Percentiles rank a stretch among this genome's conserved stretches.
Conservation (phyloP, 2,797 vertebrate species). For the Neosilurus hyrtlii region DNA sequence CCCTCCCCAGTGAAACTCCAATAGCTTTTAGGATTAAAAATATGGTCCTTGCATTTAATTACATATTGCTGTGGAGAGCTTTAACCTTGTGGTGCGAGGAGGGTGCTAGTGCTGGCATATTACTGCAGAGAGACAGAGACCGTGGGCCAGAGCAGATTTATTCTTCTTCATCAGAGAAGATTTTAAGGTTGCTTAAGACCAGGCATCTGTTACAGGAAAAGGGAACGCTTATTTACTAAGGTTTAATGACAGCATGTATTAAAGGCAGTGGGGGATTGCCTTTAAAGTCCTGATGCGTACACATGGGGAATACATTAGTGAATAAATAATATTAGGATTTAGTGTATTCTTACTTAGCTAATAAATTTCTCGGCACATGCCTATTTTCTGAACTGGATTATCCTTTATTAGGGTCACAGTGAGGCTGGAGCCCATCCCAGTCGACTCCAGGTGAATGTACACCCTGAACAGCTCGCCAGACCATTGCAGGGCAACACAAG, state of each 20-base stretch:
- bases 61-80: slow-evolving; percentile 75
- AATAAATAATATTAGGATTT: background rate
- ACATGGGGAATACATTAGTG: background rate
- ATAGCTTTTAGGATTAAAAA: slow-evolving; percentile 82
- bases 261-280: background rate
- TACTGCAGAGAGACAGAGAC: slow-evolving; percentile 36
- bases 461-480: no score
- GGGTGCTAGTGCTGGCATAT: slow-evolving; percentile 45
- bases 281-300: background rate
- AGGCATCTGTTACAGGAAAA: slow-evolving; percentile 43
- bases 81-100: slow-evolving; percentile 57
- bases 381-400: no score
- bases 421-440: no score
- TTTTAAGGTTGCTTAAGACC: slow-evolving; percentile 42
- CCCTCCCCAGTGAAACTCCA: slow-evolving; percentile 71
- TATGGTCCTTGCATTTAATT: slow-evolving; percentile 79
- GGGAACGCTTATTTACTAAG: slow-evolving; percentile 13
- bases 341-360: no score
- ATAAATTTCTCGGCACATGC: no score
- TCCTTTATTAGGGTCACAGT: no score
- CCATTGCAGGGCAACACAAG: no score
- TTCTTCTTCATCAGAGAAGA: slow-evolving; percentile 44
- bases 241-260: slow-evolving; percentile 7
- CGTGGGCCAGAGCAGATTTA: slow-evolving; percentile 48
- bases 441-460: no score